Percentiles rank a stretch among this genome's conserved stretches.
phyloP scores from a whole-genome alignment of 2,888 invertebrate genomes.

The Steinernema hermaphroditum region DNA sequence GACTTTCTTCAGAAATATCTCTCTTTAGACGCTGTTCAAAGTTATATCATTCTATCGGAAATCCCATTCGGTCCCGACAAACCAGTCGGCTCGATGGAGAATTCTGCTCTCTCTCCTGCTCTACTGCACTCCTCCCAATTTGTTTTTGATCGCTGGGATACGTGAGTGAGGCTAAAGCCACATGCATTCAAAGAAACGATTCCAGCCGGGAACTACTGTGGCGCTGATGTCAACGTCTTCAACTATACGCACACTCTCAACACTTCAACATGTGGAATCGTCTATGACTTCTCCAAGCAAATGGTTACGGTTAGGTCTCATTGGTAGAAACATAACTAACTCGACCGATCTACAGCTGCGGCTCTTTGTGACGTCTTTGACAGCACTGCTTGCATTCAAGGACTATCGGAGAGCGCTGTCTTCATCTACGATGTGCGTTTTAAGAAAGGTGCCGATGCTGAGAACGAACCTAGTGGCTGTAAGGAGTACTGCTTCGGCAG shows the following conservation, averaged over 20 bases:
- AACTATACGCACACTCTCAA: neutral
- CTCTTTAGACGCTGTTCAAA: neutral
- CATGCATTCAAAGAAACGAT: neutral
- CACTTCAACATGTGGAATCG: neutral
- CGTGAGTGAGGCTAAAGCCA: neutral
- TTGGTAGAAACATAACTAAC: too few species aligned
- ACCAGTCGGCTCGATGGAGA: neutral
- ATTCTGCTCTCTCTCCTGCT: neutral
- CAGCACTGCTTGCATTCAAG: neutral
- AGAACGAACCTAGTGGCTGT: too few species aligned
- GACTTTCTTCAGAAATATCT: neutral
- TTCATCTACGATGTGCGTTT: too few species aligned
- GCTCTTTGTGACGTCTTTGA: neutral
- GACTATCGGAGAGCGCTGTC: neutral
- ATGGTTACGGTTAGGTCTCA: conserved; percentile 8
- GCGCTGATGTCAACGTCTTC: neutral
- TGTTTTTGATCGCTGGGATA: neutral
- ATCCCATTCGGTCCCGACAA: neutral
- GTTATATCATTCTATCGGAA: neutral
- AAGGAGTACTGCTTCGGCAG: too few species aligned
- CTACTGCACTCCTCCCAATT: neutral
- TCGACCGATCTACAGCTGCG: neutral
- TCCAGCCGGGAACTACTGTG: neutral
- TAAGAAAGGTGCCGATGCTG: too few species aligned
- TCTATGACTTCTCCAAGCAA: neutral